A percentile compares a stretch with the other conserved stretches of the same genome.
These are phyloP conservation scores for Pyrgilauda ruficollis DNA, from an alignment of 2,113 vertebrate species.

Conservation along the genomic window DNA sequence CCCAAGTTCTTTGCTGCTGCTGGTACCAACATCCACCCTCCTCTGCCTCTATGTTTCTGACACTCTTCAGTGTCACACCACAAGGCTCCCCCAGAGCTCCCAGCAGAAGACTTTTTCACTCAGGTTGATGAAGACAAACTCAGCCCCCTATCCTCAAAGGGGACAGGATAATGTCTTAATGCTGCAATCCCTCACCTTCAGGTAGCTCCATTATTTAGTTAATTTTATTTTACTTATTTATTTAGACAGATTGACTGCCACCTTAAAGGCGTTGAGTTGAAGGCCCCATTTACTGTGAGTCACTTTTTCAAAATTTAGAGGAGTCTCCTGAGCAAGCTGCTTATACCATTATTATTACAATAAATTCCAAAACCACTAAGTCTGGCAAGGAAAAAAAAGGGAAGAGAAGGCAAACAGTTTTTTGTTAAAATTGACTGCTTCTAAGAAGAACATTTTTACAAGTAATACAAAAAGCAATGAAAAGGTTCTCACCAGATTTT, in stretches of 20 bases:
- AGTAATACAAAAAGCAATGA: constrained; percentile 21
- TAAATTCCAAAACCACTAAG: neutral
- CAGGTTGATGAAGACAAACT: neutral
- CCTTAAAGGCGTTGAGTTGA: neutral
- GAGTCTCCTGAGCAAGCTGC: neutral
- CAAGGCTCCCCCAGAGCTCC: neutral
- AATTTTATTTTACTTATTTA: neutral
- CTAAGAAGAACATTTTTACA: neutral
- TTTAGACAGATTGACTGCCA: neutral
- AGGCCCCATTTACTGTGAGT: neutral
- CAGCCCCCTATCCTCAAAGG: neutral
- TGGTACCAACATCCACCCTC: neutral
- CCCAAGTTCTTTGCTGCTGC: neutral
- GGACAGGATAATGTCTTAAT: neutral
- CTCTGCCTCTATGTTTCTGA: neutral
- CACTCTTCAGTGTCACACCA: neutral
- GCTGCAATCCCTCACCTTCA: neutral
- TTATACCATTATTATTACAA: neutral
- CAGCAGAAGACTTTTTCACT: neutral
- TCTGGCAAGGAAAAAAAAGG: neutral
- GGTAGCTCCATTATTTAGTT: neutral
- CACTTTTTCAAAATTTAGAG: neutral
- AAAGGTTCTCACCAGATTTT: constrained; percentile 37
- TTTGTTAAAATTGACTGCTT: neutral
- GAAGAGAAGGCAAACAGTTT: neutral